Base-by-base conservation (phyloP, 2,113 vertebrate genomes). In the Gila orcuttii region DNA sequence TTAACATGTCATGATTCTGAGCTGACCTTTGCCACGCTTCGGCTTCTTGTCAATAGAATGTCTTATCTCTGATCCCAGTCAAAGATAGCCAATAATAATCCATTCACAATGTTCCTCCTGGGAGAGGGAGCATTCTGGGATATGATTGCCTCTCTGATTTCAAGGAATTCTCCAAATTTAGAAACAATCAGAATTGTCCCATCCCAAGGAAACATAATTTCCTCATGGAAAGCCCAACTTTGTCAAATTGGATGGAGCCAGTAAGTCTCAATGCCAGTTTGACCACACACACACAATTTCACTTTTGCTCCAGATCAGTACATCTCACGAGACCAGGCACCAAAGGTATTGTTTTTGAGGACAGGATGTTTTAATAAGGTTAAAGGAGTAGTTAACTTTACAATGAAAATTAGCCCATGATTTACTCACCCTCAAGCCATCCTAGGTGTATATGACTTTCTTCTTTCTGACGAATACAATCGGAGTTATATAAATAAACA, bases 111-210 rank as follows among this genome's bases (percentile, higher is more conserved):
- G 33, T 77, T 31, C 69, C 28, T 36, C 45, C 60, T 42, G 42
- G 55, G 31, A 82, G 68, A 71, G 57, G 17, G 64, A 86, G 85
- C 78, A 85, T 90, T 89, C 60, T 79, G 9, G 21, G 50, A 33
- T 23, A 88, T 76, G 13, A 57, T 52, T 59, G 42, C 21, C 23
- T 87, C 2, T 85, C 45, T 86, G 80, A 91, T 91, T 76, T 88
- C 28, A 47, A 85, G 91, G 89, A 93, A 91, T 90, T 84, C 39
- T 45, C 87, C 78, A 91, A 89, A 93, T 89, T 91, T 92, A 93
- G 91, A 89, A 93, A 93, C 90, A 93, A 93, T 94, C 83, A 85
- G 57, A 39, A 21, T 77, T n/a, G 84, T 87, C 86, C 77, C 79
- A 85, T 66, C 88, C 87, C 23, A 68, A 86, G 88, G 89, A 92